Evolutionary conservation across 2,113 vertebrate species (phyloP).

Genomic region (Micromys minutus): DNA sequence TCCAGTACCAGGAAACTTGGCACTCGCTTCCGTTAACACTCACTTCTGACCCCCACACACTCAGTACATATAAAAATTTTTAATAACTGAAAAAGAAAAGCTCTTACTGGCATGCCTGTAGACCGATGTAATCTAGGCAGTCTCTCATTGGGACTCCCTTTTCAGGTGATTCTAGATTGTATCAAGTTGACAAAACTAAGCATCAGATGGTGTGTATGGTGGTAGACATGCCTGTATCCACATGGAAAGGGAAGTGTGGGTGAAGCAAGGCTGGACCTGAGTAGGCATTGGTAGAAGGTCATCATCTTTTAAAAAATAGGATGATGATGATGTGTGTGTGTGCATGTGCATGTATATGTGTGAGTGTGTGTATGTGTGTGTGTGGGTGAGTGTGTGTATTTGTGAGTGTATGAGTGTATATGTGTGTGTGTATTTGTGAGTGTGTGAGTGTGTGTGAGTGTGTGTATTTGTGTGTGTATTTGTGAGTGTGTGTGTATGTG

Average conservation of each 20-base stretch:
- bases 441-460: not conserved
- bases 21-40: not conserved
- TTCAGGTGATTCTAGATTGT: not conserved
- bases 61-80: not conserved
- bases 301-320: not conserved
- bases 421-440: not conserved
- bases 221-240: rapidly evolving
- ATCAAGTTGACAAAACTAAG: not conserved
- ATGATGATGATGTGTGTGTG: not conserved
- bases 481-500: not conserved
- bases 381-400: not conserved
- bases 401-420: not conserved
- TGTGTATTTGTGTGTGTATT: not conserved
- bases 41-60: not conserved
- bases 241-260: not conserved
- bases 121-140: not conserved
- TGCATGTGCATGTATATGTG: no score
- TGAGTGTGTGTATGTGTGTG: no score
- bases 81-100: not conserved
- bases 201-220: not conserved
- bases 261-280: not conserved
- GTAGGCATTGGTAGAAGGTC: not conserved
- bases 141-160: not conserved
- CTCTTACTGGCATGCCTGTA: not conserved
- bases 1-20: not conserved